Evolutionary conservation across 2,797 vertebrate genomes (phyloP).

Genomic region (Chelon labrosus): DNA sequence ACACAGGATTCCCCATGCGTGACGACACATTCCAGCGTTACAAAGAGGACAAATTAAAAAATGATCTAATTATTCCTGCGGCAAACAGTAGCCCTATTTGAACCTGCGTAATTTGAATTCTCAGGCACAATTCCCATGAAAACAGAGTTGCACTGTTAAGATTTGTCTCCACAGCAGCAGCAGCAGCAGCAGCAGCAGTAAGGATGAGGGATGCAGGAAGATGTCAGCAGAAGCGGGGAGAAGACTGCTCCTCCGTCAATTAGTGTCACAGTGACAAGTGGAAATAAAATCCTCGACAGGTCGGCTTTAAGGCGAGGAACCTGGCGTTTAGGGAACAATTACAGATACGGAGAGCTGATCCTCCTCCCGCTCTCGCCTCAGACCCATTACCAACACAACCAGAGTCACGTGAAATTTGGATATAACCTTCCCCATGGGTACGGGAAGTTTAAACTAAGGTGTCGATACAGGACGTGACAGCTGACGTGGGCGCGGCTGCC

Average conservation of each 20-base stretch:
- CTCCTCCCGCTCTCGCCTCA: slow-evolving; percentile 29
- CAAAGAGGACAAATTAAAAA: slow-evolving; percentile 28
- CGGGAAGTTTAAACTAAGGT: no score
- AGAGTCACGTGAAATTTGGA: no score
- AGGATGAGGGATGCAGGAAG: slow-evolving; percentile 23
- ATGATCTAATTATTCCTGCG: slow-evolving; percentile 28
- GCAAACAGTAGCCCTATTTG: slow-evolving; percentile 16
- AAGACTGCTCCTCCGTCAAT: slow-evolving; percentile 44
- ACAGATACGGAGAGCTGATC: slow-evolving; percentile 31
- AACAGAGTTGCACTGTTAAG: slow-evolving; percentile 20
- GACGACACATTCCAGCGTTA: slow-evolving; percentile 9
- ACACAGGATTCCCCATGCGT: slow-evolving; percentile 26
- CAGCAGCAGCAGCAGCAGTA: slow-evolving; percentile 20
- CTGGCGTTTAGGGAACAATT: slow-evolving; percentile 59
- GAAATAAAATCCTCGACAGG: slow-evolving; percentile 51
- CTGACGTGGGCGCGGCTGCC: no score
- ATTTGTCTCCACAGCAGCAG: slow-evolving; percentile 34
- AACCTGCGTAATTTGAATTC: slow-evolving; percentile 19
- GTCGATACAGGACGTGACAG: no score
- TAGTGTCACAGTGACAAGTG: slow-evolving; percentile 49
- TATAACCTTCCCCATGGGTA: no score
- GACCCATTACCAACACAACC: slow-evolving; percentile 36
- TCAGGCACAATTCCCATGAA: slow-evolving; percentile 27
- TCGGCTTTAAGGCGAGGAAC: slow-evolving; percentile 48
- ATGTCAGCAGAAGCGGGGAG: slow-evolving; percentile 24